phyloP scores from a whole-genome alignment of 2,888 invertebrate species.

The Gandaritis pyraliata region DNA sequence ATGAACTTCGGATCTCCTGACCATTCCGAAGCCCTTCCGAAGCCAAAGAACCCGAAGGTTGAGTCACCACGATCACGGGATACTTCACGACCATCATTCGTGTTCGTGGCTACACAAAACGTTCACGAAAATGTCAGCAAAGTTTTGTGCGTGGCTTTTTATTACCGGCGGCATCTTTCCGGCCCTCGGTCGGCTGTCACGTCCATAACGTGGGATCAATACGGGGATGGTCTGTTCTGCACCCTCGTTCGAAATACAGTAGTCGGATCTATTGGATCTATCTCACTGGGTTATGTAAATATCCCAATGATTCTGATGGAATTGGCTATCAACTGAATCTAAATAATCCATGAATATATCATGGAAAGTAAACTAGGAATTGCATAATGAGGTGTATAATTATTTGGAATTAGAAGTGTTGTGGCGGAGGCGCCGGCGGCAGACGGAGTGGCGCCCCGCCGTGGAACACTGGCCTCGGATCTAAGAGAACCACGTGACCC shows the following conservation, averaged over 20 bases:
- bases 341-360: constrained; percentile 26
- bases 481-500: constrained; percentile 50
- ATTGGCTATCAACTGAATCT: constrained; percentile 27
- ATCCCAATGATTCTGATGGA: constrained; percentile 29
- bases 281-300: constrained; percentile 35
- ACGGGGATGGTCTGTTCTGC: constrained; percentile 70
- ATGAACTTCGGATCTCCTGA: too few relatives aligned
- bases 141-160: constrained; percentile 51
- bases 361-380: constrained; percentile 19
- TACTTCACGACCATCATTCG: too few relatives aligned
- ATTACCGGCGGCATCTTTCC: constrained; percentile 53
- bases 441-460: constrained; percentile 73
- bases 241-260: constrained; percentile 46
- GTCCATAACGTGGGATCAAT: constrained; percentile 71
- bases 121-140: constrained; percentile 35
- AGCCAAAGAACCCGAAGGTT: too few relatives aligned
- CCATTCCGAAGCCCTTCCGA: too few relatives aligned
- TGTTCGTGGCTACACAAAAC: constrained; percentile 32
- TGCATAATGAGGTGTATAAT: constrained; percentile 41
- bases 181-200: constrained; percentile 49
- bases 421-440: constrained; percentile 43
- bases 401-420: constrained; percentile 32
- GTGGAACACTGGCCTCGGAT: constrained; percentile 43
- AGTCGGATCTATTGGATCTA: constrained; percentile 40
- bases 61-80: too few relatives aligned